Conservation (phyloP, 1,140 invertebrate species). For the Heliconius melpomene region DNA sequence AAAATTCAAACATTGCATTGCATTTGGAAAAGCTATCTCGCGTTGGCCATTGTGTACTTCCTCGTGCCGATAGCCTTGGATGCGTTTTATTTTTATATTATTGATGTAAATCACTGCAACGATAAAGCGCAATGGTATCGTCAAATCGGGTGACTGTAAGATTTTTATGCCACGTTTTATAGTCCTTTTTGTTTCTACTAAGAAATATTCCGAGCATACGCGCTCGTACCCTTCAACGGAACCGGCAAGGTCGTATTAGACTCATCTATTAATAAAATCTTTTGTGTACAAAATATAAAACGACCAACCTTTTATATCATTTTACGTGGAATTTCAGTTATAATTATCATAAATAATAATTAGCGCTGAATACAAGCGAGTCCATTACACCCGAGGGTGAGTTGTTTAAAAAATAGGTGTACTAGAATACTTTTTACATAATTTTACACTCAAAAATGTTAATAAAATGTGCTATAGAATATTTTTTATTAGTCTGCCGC, state of each 20-base stretch:
- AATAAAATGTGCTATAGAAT: not conserved
- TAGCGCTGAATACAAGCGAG: conserved; percentile 14
- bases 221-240: conserved; percentile 6
- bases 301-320: conserved; percentile 1
- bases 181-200: conserved; percentile 1
- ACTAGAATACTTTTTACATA: conserved; percentile 1
- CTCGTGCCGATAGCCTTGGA: conserved; percentile 36
- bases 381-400: conserved; percentile 10
- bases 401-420: conserved; percentile 20
- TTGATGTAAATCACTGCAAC: conserved; percentile 24
- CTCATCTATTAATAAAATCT: conserved; percentile 12
- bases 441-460: not conserved
- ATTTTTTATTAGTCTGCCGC: not conserved
- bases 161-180: conserved; percentile 14
- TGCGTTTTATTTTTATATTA: conserved; percentile 18
- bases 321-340: conserved; percentile 21
- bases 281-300: conserved; percentile 10
- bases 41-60: conserved; percentile 45
- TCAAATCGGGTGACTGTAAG: conserved; percentile 16
- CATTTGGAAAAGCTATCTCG: conserved; percentile 43
- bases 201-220: conserved; percentile 10
- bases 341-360: conserved; percentile 32
- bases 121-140: conserved; percentile 8
- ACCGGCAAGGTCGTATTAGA: conserved; percentile 12
- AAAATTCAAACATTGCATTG: conserved; percentile 42